Conservation (phyloP, 2,888 invertebrate genomes). For the Trachelus stipa region DNA sequence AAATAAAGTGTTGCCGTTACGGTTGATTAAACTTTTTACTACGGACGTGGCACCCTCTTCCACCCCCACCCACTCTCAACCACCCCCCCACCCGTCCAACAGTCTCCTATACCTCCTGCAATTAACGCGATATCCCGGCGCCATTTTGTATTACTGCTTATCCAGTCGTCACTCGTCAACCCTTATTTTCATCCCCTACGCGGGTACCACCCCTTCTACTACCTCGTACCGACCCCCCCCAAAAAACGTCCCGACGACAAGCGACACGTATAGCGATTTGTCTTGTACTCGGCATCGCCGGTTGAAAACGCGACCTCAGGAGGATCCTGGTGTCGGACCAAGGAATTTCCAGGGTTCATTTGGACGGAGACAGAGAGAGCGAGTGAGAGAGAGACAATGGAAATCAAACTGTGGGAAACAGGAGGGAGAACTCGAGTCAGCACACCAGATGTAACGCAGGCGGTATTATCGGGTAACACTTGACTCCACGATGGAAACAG, state of each 20-base stretch:
- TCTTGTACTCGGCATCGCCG: not conserved
- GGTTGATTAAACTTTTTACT: conserved; percentile 55
- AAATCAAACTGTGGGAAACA: conserved; percentile 6
- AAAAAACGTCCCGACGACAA: not conserved
- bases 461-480: conserved; percentile 43
- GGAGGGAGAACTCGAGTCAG: conserved; percentile 38
- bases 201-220: no score
- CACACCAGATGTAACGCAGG: conserved; percentile 50
- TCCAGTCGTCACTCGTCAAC: not conserved
- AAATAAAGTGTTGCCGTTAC: conserved; percentile 45
- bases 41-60: not conserved
- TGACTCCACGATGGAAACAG: conserved; percentile 21
- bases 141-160: not conserved
- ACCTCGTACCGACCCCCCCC: not conserved
- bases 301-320: not conserved
- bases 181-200: not conserved
- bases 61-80: no score
- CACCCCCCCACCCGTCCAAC: not conserved
- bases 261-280: not conserved
- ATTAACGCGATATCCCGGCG: conserved; percentile 41
- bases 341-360: not conserved
- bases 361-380: conserved; percentile 13
- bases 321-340: not conserved
- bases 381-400: conserved; percentile 15
- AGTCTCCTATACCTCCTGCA: conserved; percentile 28